phyloP scores from a whole-genome alignment of 2,888 invertebrate species.

The Brachylomia viminalis region DNA sequence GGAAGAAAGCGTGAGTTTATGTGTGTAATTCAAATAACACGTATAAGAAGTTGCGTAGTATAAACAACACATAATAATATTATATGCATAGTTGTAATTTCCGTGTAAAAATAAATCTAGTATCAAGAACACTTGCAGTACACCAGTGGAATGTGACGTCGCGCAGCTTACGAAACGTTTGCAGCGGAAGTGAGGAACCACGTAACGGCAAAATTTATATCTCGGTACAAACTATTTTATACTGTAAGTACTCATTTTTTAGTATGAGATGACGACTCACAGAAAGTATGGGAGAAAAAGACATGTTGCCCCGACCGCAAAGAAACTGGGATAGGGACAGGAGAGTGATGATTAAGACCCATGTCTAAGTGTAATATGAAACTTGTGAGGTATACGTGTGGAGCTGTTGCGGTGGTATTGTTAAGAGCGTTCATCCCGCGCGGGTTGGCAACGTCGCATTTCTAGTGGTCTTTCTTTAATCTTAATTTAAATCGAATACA shows the following conservation, averaged over 20 bases:
- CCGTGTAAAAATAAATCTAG: conserved; percentile 61
- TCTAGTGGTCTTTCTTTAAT: too few species aligned
- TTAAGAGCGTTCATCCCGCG: too few species aligned
- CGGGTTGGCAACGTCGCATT: too few species aligned
- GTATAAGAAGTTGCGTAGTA: not conserved
- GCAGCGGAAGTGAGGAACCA: conserved; percentile 62
- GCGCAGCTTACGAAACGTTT: conserved; percentile 88
- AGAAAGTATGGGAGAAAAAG: too few species aligned
- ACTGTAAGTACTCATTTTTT: not conserved
- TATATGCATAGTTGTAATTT: not conserved
- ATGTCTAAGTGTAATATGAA: too few species aligned
- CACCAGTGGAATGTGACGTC: conserved; percentile 84
- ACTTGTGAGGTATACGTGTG: not conserved
- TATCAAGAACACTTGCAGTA: conserved; percentile 77
- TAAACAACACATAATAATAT: not conserved
- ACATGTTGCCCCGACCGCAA: too few species aligned
- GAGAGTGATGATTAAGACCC: too few species aligned
- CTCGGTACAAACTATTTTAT: not conserved
- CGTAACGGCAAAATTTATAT: conserved; percentile 61
- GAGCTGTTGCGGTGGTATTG: not conserved
- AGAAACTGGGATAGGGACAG: too few species aligned
- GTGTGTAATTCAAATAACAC: too few species aligned
- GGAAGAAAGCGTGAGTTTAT: too few species aligned
- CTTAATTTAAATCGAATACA: too few species aligned
- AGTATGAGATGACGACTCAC: not conserved